phyloP scores from a whole-genome alignment of 2,888 invertebrate genomes.

The Dastarcus helophoroides region DNA sequence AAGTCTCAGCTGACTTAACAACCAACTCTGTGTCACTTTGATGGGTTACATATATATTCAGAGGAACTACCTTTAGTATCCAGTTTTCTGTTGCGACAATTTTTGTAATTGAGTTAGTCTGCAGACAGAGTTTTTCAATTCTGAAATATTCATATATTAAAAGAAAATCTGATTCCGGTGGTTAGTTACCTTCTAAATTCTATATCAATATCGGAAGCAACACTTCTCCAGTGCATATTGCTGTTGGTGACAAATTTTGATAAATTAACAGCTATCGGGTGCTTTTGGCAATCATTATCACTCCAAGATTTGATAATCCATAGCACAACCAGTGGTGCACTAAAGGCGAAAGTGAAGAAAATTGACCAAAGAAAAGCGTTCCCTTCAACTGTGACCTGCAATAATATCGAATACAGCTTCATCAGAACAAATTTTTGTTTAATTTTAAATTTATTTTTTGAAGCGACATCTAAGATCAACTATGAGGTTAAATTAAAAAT shows the following conservation, averaged over 20 bases:
- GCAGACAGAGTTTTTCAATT: constrained; percentile 59
- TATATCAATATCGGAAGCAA: constrained; percentile 58
- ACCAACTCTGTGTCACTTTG: constrained; percentile 69
- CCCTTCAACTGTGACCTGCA: too few species aligned
- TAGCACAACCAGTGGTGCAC: too few species aligned
- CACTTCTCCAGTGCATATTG: constrained; percentile 54
- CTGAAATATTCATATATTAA: constrained; percentile 36
- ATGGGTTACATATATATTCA: constrained; percentile 60
- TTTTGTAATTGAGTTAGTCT: constrained; percentile 55
- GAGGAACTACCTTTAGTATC: constrained; percentile 73
- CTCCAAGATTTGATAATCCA: constrained; percentile 59
- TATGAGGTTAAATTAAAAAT: too few species aligned
- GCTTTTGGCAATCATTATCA: constrained; percentile 53
- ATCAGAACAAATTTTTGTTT: too few species aligned
- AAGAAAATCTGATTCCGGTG: neutral
- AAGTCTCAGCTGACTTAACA: constrained; percentile 63
- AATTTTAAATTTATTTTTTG: too few species aligned
- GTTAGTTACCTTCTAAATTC: constrained; percentile 59
- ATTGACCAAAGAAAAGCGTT: too few species aligned
- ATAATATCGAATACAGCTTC: too few species aligned
- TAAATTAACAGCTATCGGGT: constrained; percentile 63
- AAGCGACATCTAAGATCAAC: too few species aligned
- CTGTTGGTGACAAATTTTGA: constrained; percentile 50
- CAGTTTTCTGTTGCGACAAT: constrained; percentile 75
- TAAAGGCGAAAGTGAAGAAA: too few species aligned